Percentiles rank a stretch among this genome's conserved stretches.
Evolutionary conservation across 2,888 invertebrate genomes (phyloP).

Genomic region (Tenthredo scrophulariae): DNA sequence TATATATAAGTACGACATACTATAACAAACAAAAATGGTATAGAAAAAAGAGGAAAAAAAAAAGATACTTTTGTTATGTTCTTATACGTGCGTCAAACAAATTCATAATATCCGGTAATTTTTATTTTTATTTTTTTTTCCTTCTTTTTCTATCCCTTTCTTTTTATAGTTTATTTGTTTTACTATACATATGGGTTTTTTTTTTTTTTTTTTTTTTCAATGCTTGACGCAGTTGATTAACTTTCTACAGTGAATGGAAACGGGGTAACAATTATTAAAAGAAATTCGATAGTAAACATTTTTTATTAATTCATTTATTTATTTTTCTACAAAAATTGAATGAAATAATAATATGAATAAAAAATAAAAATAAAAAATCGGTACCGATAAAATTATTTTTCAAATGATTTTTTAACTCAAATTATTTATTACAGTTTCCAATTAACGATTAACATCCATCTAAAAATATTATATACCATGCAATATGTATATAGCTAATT

Average conservation of each 20-base stretch:
- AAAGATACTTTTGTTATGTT: neutral
- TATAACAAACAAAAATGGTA: neutral
- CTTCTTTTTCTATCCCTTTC: neutral
- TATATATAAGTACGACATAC: neutral
- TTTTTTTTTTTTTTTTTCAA: too few relatives aligned
- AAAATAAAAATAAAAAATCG: neutral
- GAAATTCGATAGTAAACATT: too few relatives aligned
- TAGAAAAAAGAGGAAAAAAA: neutral
- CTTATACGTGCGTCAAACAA: neutral
- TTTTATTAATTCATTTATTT: too few relatives aligned
- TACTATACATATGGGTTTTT: too few relatives aligned
- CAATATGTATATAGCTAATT: neutral
- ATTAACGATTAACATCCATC: neutral
- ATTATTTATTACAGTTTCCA: neutral
- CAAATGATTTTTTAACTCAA: neutral
- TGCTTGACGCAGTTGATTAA: too few relatives aligned
- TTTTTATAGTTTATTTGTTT: too few relatives aligned
- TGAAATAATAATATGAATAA: too few relatives aligned
- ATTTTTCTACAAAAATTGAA: too few relatives aligned
- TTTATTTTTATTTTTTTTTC: neutral
- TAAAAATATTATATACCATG: neutral
- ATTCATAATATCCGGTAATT: neutral
- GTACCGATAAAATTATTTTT: neutral
- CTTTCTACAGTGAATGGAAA: too few relatives aligned
- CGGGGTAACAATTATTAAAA: too few relatives aligned